Conservation (phyloP, 2,888 invertebrate species). For the Hydroisotoma schaefferi region DNA sequence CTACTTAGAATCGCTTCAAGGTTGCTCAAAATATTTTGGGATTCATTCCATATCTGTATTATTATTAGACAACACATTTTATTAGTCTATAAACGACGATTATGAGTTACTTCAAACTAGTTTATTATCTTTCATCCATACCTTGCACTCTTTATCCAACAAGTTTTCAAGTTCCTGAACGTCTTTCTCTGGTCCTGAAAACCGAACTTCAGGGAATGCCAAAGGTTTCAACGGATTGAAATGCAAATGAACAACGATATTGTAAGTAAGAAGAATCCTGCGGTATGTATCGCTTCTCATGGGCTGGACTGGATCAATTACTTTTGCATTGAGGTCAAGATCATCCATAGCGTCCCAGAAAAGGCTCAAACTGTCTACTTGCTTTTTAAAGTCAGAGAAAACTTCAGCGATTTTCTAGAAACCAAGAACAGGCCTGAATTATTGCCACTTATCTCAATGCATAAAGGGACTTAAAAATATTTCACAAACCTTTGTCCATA, state of each 20-base stretch:
- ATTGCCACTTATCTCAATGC: no score
- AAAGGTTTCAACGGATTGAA: constrained; percentile 51
- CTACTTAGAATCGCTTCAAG: constrained; percentile 50
- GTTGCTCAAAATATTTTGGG: constrained; percentile 50
- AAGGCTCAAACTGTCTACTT: constrained; percentile 18
- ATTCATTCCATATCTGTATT: constrained; percentile 50
- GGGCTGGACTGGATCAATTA: constrained; percentile 54
- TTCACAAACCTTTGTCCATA: background rate
- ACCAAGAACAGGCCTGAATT: no score
- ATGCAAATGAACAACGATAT: constrained; percentile 50
- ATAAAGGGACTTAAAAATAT: no score
- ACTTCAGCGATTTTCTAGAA: constrained; percentile 29
- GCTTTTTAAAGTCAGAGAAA: constrained; percentile 15
- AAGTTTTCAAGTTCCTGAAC: constrained; percentile 49
- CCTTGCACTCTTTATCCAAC: constrained; percentile 51
- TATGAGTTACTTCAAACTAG: background rate
- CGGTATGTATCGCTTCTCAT: constrained; percentile 52
- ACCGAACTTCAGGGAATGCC: constrained; percentile 52
- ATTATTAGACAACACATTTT: background rate
- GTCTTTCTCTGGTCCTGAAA: constrained; percentile 53
- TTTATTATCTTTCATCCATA: constrained; percentile 28
- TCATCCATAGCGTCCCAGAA: constrained; percentile 53
- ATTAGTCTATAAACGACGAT: background rate
- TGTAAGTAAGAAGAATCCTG: constrained; percentile 50
- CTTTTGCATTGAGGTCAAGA: constrained; percentile 52